These are phyloP conservation scores for Microctonus hyperodae DNA, from an alignment of 2,888 invertebrate species.

Conservation along the genomic window DNA sequence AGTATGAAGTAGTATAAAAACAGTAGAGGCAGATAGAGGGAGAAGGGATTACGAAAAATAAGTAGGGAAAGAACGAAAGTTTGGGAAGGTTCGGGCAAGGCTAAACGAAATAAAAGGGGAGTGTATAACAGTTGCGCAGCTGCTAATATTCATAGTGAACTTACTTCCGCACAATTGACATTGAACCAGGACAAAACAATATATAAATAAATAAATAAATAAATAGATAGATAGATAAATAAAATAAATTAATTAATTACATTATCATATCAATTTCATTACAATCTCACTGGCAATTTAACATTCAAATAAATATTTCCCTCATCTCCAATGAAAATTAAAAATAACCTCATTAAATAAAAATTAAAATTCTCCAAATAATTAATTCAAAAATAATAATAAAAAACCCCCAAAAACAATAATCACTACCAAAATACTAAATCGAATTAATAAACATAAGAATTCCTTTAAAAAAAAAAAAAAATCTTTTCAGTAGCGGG, in stretches of 20 bases:
- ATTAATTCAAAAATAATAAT: background rate
- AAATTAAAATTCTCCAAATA: background rate
- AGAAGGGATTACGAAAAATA: background rate
- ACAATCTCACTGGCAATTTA: too few species aligned
- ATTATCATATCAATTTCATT: too few species aligned
- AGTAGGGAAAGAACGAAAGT: conserved; percentile 18
- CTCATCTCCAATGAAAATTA: too few species aligned
- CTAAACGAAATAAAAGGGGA: conserved; percentile 15
- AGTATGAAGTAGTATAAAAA: conserved; percentile 18
- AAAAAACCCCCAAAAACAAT: background rate
- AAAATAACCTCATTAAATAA: too few species aligned
- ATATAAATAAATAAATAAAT: conserved; percentile 12
- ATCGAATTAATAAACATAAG: background rate
- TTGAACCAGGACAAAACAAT: background rate
- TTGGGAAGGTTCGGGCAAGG: conserved; percentile 43
- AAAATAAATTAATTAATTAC: too few species aligned
- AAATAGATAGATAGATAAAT: background rate
- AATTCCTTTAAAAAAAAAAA: background rate
- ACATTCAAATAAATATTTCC: too few species aligned
- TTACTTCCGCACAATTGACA: background rate
- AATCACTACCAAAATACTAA: background rate
- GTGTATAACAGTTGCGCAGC: conserved; percentile 5
- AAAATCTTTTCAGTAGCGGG: background rate
- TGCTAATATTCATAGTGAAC: background rate
- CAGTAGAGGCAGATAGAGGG: conserved; percentile 16